These are phyloP conservation scores for Heliocidaris erythrogramma DNA, from an alignment of 35 echinoderm and acorn worm species.

Conservation along the genomic window DNA sequence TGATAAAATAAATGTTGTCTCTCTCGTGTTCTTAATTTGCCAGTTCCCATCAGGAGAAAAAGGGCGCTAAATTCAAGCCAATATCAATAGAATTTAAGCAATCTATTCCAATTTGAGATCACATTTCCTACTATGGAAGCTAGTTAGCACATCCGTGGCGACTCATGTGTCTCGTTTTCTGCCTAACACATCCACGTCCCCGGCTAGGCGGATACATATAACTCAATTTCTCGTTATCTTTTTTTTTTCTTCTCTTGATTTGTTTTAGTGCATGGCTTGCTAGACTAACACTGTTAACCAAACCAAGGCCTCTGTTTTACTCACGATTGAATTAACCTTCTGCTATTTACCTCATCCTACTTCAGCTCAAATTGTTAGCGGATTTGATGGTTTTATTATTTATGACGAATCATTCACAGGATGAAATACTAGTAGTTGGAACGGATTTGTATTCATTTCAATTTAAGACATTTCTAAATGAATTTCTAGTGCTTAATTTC, in stretches of 20 bases:
- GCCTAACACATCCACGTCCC: not conserved
- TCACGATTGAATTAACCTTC: not conserved
- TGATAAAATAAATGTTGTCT: constrained; percentile 47
- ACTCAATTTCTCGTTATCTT: constrained; percentile 17
- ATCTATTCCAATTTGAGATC: constrained; percentile 52
- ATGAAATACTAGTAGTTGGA: not conserved
- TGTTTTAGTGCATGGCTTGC: not conserved
- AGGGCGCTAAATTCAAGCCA: constrained; percentile 45
- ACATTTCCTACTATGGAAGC: constrained; percentile 31
- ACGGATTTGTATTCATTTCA: not conserved
- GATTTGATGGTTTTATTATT: not conserved
- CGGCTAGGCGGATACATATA: constrained; percentile 5
- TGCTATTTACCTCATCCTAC: not conserved
- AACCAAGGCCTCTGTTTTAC: not conserved
- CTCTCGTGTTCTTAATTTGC: constrained; percentile 40
- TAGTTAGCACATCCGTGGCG: constrained; percentile 29
- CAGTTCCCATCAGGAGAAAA: constrained; percentile 6
- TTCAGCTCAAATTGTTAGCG: not conserved
- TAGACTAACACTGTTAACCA: not conserved
- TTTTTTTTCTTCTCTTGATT: not conserved
- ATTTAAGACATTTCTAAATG: not conserved
- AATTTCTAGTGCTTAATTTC: not conserved
- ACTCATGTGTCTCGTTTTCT: constrained; percentile 10
- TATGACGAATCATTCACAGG: not conserved
- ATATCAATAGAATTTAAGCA: constrained; percentile 52